These are phyloP conservation scores for Ctenoplectra terminalis DNA, from an alignment of 1,140 invertebrate genomes.

Conservation along the genomic window DNA sequence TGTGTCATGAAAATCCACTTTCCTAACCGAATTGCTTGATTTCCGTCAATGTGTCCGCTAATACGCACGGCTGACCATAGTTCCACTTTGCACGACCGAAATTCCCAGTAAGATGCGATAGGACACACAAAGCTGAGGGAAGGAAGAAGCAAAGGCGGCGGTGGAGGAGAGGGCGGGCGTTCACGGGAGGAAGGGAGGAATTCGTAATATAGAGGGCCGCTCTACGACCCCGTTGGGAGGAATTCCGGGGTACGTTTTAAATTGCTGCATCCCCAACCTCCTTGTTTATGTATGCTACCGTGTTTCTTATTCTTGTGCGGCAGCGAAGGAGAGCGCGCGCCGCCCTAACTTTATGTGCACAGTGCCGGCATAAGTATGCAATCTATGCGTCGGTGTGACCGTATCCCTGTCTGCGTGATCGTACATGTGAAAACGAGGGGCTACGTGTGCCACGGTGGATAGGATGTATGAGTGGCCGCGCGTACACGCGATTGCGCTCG, in stretches of 20 bases:
- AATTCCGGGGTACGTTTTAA: conserved; percentile 84
- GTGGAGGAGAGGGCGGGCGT: not conserved
- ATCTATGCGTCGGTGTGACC: conserved; percentile 71
- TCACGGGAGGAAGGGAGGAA: conserved; percentile 72
- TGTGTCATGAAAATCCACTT: conserved; percentile 41
- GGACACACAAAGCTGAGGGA: conserved; percentile 57
- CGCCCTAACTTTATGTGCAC: conserved; percentile 81
- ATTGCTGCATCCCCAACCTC: conserved; percentile 83
- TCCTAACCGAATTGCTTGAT: not conserved
- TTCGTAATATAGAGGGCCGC: conserved; percentile 82
- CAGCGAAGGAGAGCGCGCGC: conserved; percentile 71
- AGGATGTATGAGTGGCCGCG: conserved; percentile 47
- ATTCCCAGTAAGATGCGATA: conserved; percentile 69
- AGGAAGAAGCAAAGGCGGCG: conserved; percentile 23
- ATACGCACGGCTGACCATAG: conserved; percentile 73
- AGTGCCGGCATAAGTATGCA: conserved; percentile 81
- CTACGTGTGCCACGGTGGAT: not conserved
- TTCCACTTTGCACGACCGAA: conserved; percentile 73
- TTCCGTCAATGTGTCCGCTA: conserved; percentile 55
- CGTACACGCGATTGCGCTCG: conserved; percentile 33
- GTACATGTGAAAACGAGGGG: conserved; percentile 35
- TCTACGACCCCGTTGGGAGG: conserved; percentile 83
- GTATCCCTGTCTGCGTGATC: conserved; percentile 47
- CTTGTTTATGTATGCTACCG: conserved; percentile 83
- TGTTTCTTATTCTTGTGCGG: conserved; percentile 84